phyloP scores from a whole-genome alignment of 2,113 vertebrate genomes.

The Verasper variegatus region DNA sequence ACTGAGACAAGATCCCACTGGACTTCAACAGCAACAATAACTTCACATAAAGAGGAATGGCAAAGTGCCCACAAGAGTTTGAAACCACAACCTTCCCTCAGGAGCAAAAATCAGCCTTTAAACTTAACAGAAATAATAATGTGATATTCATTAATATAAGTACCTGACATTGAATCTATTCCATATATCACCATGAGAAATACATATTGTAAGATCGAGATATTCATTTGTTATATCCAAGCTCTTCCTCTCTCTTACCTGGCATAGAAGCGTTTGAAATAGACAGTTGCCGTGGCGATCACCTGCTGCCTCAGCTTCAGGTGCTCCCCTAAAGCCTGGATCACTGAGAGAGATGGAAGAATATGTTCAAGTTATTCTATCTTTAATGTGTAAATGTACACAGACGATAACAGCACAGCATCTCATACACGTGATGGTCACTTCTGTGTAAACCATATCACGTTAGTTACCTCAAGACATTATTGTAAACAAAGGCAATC shows the following conservation, averaged over 20 bases:
- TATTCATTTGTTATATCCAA: neutral
- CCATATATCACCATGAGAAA: neutral
- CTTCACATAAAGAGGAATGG: no score
- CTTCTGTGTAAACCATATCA: neutral
- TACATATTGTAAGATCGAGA: neutral
- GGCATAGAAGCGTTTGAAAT: slow-evolving; percentile 99
- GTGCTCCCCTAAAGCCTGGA: slow-evolving; percentile 98
- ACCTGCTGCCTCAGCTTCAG: slow-evolving; percentile 99
- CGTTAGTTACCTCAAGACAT: neutral
- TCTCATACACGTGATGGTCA: neutral
- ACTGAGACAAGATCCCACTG: no score
- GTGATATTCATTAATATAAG: no score
- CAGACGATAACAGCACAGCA: neutral
- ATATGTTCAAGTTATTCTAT: neutral
- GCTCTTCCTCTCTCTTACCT: slow-evolving; percentile 80
- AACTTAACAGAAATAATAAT: no score
- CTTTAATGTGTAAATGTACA: no score
- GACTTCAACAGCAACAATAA: no score
- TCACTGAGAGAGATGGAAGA: slow-evolving; percentile 83
- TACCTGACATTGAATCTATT: no score
- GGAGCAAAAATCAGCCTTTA: neutral
- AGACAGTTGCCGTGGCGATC: slow-evolving; percentile 98
- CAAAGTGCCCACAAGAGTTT: no score
- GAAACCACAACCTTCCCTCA: neutral
- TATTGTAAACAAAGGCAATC: neutral